Evolutionary conservation across 2,888 invertebrate species (phyloP), one percentile per base, ranked within the genome.

Genomic region (Selenia dentaria): DNA sequence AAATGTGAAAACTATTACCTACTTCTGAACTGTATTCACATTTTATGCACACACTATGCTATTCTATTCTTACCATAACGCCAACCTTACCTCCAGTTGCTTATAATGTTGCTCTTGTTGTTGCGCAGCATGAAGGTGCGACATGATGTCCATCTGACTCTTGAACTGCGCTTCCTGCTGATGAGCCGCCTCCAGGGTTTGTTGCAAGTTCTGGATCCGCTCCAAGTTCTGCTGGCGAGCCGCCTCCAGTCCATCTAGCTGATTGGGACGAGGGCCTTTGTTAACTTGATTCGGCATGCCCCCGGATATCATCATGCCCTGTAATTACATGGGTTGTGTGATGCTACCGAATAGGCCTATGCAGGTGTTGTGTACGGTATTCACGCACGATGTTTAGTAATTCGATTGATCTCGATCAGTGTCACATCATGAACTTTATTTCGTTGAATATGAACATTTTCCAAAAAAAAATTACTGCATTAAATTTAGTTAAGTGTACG

Each of bases 91-190:
- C 86, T 95, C 95, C 29, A 95, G 73, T 62, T 93, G 92, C 65
- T 95, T 96, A 70, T 94, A 96, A 57, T 96, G 96, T 78, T 95
- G 94, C 66, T 96, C 96, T 62, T 95, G 94, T 57, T 95, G 95
- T 68, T 96, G 96, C 0, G 95, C 95, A 5, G 93, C 93, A 67
- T 96, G 95, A 37, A 95, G 83, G 64, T 93, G 93, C 64, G 93
- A 93, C 83, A 94, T 94, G 61, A 94, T 93, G 79, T 95, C 95
- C 83, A 95, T 90, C 72, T 95, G 95, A 20, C 93, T 94, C 78
- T 95, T 95, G 79, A 94, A 95, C 79, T 96, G 95, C 25, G 94
- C 93, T 67, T 86, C 86, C 93, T 80, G 79, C 64, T 96, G 95
- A 57, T 96, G 96, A 0, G 96, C 96, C 0, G 95, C 95, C 73